Base-by-base conservation (phyloP, 2,113 vertebrate species). In the Jaculus jaculus region DNA sequence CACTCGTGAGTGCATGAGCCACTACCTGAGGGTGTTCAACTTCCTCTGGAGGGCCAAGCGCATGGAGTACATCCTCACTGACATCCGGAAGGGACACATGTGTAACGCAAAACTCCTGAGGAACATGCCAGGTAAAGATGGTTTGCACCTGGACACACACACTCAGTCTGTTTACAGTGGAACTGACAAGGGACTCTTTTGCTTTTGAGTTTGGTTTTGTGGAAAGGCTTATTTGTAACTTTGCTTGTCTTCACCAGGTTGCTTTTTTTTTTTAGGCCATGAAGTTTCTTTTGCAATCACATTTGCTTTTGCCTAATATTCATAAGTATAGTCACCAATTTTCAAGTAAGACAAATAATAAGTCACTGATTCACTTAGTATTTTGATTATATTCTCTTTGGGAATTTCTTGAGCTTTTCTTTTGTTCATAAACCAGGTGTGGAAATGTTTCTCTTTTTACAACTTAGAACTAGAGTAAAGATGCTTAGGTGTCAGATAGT, bases 11-110 rank as follows among this genome's bases (percentile, higher is more conserved):
- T 99, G 99, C 82, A 99, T 99, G 99, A 99, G 99, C 97, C 99
- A 99, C 97, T 99, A 99, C 97, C 98, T 99, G 83, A 98, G 99
- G 7, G 99, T 99, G 34, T 99, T 99, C 84, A 99, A 99, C 96
- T 99, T 99, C 97, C 98, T 99, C 75, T 99, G 99, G 99, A 96
- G 99, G 92, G 99, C 99, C 0, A 99, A 99, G 97, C 98, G 99
- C 84, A 99, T 99, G 99, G 99, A 99, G 84, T 99, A 99, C 97
- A 99, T 99, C 18, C 98, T 99, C 72, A 99, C 99, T 0, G 99
- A 99, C 98, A 99, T 99, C 96, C 99, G 99, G 98, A 99, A 99
- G 91, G 99, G 99, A n/a, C 99, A 99, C 97, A 99, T 99, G 99
- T 99, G 99, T 96, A 99, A 99, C 26, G 99, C 99, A 84, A 99